phyloP scores from a whole-genome alignment of 1,140 invertebrate species.

The Trichonephila inaurata region DNA sequence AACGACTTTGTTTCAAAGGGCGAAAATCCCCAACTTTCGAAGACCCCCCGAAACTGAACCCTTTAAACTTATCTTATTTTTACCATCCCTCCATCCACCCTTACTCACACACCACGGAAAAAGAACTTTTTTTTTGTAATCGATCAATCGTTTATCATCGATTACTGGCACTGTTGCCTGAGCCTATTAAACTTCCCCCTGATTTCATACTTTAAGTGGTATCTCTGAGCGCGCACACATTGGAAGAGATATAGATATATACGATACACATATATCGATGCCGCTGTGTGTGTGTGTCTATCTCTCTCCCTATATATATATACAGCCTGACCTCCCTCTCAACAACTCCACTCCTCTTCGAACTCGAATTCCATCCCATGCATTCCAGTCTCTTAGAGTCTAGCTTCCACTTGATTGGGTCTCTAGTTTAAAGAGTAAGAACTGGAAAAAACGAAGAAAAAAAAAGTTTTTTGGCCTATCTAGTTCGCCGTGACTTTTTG shows the following conservation, averaged over 20 bases:
- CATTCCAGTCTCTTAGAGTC: constrained; percentile 66
- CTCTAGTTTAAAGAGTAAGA: constrained; percentile 74
- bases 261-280: constrained; percentile 49
- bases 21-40: constrained; percentile 62
- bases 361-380: constrained; percentile 65
- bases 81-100: not conserved
- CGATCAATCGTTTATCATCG: constrained; percentile 76
- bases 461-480: constrained; percentile 72
- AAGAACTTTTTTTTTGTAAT: constrained; percentile 62
- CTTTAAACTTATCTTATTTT: constrained; percentile 72
- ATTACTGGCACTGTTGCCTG: constrained; percentile 73
- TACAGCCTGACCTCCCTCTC: constrained; percentile 11
- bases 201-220: constrained; percentile 77
- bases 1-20: constrained; percentile 67
- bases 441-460: constrained; percentile 33
- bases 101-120: not conserved
- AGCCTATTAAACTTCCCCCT: constrained; percentile 76
- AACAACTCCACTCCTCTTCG: constrained; percentile 3
- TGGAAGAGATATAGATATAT: constrained; percentile 60
- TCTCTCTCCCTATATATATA: constrained; percentile 28
- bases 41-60: constrained; percentile 15
- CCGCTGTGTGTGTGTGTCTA: constrained; percentile 24
- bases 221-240: constrained; percentile 56
- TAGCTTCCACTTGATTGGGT: constrained; percentile 75
- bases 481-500: constrained; percentile 75